phyloP scores from a whole-genome alignment of 2,888 invertebrate species.

The Drosophila paranaensis region DNA sequence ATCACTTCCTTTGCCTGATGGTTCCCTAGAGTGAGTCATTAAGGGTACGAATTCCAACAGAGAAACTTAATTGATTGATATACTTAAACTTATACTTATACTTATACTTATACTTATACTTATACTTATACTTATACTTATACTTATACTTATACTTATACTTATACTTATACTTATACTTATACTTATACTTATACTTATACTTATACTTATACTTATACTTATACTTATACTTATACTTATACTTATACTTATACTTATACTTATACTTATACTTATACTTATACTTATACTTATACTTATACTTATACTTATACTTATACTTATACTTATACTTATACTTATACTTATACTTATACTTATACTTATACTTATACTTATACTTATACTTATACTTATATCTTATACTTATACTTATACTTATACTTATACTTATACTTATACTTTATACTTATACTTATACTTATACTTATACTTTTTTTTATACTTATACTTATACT shows the following conservation, averaged over 20 bases:
- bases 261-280: constrained; percentile 5
- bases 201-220: constrained; percentile 7
- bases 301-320: constrained; percentile 9
- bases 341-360: constrained; percentile 10
- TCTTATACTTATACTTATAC: constrained; percentile 9
- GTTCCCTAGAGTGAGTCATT: constrained; percentile 7
- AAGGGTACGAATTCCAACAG: background rate
- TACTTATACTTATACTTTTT: constrained; percentile 13
- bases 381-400: constrained; percentile 14
- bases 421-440: constrained; percentile 14
- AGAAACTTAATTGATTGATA: background rate
- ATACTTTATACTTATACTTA: constrained; percentile 12
- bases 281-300: constrained; percentile 7
- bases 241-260: constrained; percentile 4
- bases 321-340: constrained; percentile 11
- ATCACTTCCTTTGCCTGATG: background rate
- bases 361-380: constrained; percentile 10
- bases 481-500: constrained; percentile 12
- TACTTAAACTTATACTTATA: constrained; percentile 7
- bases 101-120: constrained; percentile 11
- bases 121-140: constrained; percentile 9
- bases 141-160: constrained; percentile 9
- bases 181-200: constrained; percentile 7
- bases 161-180: constrained; percentile 10
- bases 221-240: constrained; percentile 1